Conservation (phyloP, 2,797 vertebrate species). For the Fistularia commersonii region DNA sequence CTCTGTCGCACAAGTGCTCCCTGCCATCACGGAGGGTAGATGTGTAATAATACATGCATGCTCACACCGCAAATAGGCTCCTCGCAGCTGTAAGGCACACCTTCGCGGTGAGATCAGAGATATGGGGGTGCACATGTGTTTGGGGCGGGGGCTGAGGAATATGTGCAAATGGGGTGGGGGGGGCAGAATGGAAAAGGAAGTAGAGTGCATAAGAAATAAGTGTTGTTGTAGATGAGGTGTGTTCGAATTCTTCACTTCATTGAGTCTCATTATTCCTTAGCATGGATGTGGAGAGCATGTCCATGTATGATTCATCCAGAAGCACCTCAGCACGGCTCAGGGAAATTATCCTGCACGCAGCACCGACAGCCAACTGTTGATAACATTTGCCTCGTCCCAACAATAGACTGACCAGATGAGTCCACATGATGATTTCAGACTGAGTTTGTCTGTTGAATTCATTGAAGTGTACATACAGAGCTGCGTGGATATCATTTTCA, state of each 20-base stretch:
- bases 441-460: conserved; percentile 10
- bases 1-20: conserved; percentile 18
- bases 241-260: conserved; percentile 60
- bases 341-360: conserved; percentile 38
- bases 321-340: conserved; percentile 36
- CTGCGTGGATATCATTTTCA: too few species aligned
- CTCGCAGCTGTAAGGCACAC: conserved; percentile 27
- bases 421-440: conserved; percentile 19
- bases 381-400: conserved; percentile 24
- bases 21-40: conserved; percentile 14
- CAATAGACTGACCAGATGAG: conserved; percentile 30
- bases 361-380: conserved; percentile 23
- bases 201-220: conserved; percentile 25
- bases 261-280: conserved; percentile 50
- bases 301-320: conserved; percentile 55
- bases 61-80: conserved; percentile 47
- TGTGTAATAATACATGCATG: conserved; percentile 47
- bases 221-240: conserved; percentile 37
- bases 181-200: conserved; percentile 12
- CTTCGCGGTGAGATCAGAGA: conserved; percentile 43
- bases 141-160: conserved; percentile 21
- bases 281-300: conserved; percentile 46
- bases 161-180: conserved; percentile 1
- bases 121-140: too few species aligned
- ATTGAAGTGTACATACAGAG: background rate